phyloP scores from a whole-genome alignment of 2,797 vertebrate genomes.

The Cetoscarus ocellatus region DNA sequence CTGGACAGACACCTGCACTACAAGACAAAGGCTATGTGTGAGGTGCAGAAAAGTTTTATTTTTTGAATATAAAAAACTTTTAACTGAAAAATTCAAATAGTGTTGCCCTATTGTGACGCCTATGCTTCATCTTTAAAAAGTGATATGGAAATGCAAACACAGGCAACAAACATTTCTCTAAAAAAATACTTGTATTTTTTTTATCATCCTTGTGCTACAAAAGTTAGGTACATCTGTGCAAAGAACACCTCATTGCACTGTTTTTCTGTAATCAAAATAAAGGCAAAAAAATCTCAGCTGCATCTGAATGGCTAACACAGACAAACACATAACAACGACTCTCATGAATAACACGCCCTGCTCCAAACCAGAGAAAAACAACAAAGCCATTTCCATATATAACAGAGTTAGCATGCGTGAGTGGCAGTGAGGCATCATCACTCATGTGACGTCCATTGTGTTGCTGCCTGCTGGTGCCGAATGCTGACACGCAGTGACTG shows the following conservation, averaged over 20 bases:
- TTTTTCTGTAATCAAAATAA: conserved; percentile 10
- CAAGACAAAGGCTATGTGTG: too few species aligned
- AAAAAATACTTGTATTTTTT: too few species aligned
- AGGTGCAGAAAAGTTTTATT: too few species aligned
- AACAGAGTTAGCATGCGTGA: conserved; percentile 49
- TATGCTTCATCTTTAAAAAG: too few species aligned
- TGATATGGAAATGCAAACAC: too few species aligned
- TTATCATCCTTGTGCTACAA: neutral
- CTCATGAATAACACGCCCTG: conserved; percentile 10
- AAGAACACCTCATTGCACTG: neutral
- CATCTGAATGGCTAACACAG: conserved; percentile 34
- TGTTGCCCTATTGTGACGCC: too few species aligned
- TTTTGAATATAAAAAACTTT: too few species aligned
- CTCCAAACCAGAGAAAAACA: conserved; percentile 15
- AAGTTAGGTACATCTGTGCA: neutral
- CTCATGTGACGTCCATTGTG: conserved; percentile 66
- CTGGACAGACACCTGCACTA: too few species aligned
- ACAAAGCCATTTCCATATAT: conserved; percentile 44
- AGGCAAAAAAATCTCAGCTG: neutral
- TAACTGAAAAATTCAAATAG: too few species aligned
- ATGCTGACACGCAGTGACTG: conserved; percentile 64
- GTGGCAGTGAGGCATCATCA: conserved; percentile 46
- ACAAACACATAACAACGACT: conserved; percentile 3
- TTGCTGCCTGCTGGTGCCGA: conserved; percentile 59
- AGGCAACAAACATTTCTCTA: too few species aligned